Base-by-base conservation (phyloP, 2,113 vertebrate genomes). In the Manacus vitellinus region DNA sequence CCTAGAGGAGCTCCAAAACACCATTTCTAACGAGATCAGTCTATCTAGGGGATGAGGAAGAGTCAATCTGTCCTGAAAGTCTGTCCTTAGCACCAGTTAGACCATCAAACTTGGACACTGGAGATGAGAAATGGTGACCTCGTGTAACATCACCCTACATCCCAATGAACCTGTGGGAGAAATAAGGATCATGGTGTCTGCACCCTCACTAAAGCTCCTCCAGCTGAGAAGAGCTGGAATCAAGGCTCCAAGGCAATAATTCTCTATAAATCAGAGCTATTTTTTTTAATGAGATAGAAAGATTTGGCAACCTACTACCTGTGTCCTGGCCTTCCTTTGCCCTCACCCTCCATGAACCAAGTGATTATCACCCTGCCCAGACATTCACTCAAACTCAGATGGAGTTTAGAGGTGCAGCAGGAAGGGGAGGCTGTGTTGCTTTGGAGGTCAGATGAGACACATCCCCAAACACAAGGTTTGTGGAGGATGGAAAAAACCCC, bases 81-180 rank as follows among this genome's bases (percentile, higher is more conserved):
- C 65, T 27, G 46, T n/a, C 39, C 39, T 59, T 13, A 44, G 41
- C 20, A 33, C 18, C 25, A 33, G 46, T 43, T 21, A 51, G 4
- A 61, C 5, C 7, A 3, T 19, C 23, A 8, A 62, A 0, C 9
- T 1, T 2, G 11, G 25, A 52, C 22, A 43, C 6, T 11, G 6
- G 16, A 44, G 9, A 21, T 46, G 11, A 54, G 37, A 71, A 71
- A 61, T 5, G 7, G 14, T 65, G 2, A 0, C 10, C 49, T 59
- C n/a, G 12, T 17, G 43, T 39, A 24, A n/a, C 21, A 33, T 22
- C 41, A 47, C 10, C 8, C 49, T 4, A 5, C 7, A 12, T 13
- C 14, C 6, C 5, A 4, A 15, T 28, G 23, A 70, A 70, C 18
- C 10, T 21, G 5, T 5, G 44, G 28, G 28, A 37, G 30, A 68